These are phyloP conservation scores for Solenodon paradoxus DNA, from an alignment of 2,113 vertebrate species.

Conservation along the genomic window DNA sequence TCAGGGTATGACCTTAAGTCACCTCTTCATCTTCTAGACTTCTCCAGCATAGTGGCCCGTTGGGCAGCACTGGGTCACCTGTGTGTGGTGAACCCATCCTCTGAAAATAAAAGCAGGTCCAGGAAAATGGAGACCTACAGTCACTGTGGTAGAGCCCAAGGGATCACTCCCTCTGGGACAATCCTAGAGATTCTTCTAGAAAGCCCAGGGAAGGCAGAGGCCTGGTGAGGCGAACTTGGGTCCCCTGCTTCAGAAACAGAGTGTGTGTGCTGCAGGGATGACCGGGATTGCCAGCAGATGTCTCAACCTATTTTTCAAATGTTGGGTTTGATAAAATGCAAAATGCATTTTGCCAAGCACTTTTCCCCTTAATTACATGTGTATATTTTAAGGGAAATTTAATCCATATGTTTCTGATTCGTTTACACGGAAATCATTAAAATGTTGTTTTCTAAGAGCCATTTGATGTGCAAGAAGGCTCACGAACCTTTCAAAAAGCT, in stretches of 20 bases:
- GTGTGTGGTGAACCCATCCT: background rate
- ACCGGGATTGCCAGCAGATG: conserved; percentile 27
- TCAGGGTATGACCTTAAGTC: background rate
- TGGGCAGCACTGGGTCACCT: background rate
- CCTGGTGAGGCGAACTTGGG: background rate
- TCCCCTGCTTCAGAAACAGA: background rate
- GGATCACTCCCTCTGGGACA: background rate
- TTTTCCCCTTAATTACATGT: conserved; percentile 73
- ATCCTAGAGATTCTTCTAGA: background rate
- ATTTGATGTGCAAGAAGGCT: conserved; percentile 65
- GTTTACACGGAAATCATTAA: conserved; percentile 73
- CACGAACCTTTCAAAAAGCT: conserved; percentile 51
- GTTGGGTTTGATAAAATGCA: conserved; percentile 69
- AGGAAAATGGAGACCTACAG: background rate
- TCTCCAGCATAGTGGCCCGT: background rate
- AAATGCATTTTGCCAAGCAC: conserved; percentile 62
- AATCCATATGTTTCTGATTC: conserved; percentile 74
- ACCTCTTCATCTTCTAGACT: background rate
- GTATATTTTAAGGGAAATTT: conserved; percentile 74
- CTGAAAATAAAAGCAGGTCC: background rate
- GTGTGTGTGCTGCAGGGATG: background rate
- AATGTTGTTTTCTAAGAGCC: conserved; percentile 60
- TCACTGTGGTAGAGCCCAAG: background rate
- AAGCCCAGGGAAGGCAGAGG: background rate
- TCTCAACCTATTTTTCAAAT: conserved; percentile 64